phyloP scores from a whole-genome alignment of 2,797 vertebrate species.

The Cossypha caffra region DNA sequence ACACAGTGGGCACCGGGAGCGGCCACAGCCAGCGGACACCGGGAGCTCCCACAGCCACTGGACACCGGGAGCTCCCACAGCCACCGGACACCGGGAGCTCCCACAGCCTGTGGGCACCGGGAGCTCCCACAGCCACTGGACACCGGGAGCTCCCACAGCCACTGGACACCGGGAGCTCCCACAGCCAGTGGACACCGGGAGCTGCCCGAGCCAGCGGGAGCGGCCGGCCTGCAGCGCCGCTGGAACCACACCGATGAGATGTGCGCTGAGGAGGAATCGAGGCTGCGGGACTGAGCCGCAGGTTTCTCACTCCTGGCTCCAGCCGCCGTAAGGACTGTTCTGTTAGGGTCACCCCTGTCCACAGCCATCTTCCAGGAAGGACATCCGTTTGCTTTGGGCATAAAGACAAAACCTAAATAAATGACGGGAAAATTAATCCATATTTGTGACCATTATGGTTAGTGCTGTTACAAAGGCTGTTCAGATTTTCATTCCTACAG shows the following conservation, averaged over 20 bases:
- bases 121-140: too few species aligned
- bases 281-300: rapidly evolving
- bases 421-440: not conserved
- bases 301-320: not conserved
- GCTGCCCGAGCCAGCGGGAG: too few species aligned
- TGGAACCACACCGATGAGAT: rapidly evolving
- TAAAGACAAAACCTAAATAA: slow-evolving; percentile 3
- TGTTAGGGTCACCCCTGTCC: not conserved
- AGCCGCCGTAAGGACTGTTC: rapidly evolving
- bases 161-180: too few species aligned
- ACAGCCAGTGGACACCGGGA: not conserved
- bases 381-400: not conserved
- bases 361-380: too few species aligned
- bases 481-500: not conserved
- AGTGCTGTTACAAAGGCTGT: not conserved
- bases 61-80: too few species aligned
- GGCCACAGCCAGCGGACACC: too few species aligned
- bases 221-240: not conserved
- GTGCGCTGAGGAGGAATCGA: rapidly evolving
- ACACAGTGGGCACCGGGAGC: too few species aligned
- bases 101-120: too few species aligned
- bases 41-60: too few species aligned
- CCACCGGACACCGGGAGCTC: too few species aligned
- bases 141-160: too few species aligned
- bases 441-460: not conserved